Percentiles rank a stretch among this genome's conserved stretches.
phyloP scores from a whole-genome alignment of 2,888 invertebrate species.

The Drosophila eohydei region DNA sequence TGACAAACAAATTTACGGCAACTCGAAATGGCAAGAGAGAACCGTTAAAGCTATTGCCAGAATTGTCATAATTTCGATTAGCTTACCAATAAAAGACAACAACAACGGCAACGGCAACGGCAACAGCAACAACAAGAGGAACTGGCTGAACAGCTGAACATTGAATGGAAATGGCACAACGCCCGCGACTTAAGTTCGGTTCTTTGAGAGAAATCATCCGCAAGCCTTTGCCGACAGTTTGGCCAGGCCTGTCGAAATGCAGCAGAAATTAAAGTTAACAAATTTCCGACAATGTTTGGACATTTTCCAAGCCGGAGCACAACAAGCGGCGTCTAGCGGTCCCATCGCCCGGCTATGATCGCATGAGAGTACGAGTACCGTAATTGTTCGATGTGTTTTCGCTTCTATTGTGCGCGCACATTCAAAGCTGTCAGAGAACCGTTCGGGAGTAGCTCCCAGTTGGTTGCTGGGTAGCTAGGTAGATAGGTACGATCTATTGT shows the following conservation, averaged over 20 bases:
- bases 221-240: constrained; percentile 38
- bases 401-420: constrained; percentile 72
- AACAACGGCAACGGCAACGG: constrained; percentile 40
- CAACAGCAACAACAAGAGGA: constrained; percentile 29
- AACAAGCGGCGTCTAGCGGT: constrained; percentile 39
- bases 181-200: constrained; percentile 69
- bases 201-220: constrained; percentile 34
- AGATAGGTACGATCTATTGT: constrained; percentile 22
- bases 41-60: constrained; percentile 69
- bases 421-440: constrained; percentile 62
- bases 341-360: constrained; percentile 51
- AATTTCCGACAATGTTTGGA: constrained; percentile 81
- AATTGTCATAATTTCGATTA: constrained; percentile 79
- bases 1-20: constrained; percentile 79
- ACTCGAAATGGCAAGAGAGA: constrained; percentile 44
- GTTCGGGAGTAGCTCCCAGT: constrained; percentile 20
- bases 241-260: constrained; percentile 65
- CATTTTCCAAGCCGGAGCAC: constrained; percentile 60
- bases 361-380: constrained; percentile 62
- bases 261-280: constrained; percentile 79
- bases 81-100: constrained; percentile 56
- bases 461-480: not conserved
- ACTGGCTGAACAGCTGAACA: constrained; percentile 4
- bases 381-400: constrained; percentile 67
- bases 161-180: constrained; percentile 54